Base-by-base conservation (phyloP, 92 coral and sea anemone species). In the Zoanthus gigantus region DNA sequence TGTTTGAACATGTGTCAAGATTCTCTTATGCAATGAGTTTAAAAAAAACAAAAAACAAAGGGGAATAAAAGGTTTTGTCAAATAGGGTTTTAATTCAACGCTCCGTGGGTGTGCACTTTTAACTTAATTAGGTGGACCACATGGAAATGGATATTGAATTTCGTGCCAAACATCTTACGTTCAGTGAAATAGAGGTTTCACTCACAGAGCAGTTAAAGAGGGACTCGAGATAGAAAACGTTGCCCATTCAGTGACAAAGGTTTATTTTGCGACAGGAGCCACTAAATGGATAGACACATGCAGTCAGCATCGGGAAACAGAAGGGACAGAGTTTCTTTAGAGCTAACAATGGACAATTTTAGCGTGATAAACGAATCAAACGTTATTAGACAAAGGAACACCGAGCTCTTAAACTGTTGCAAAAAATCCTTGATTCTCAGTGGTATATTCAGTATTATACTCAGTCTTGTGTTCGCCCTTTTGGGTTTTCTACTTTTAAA, bases 401-500 rank as follows among this genome's bases (percentile, higher is more conserved):
- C 58, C 7, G 58, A 65, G 5, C n/a, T 80, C 0, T 5, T 61
- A 9, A 53, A 30, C 48, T 81, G 57, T 18, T 81, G 85, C 18
- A 81, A 81, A 48, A 66, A 47, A 45, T 23, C 85, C 5, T 81
- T 81, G 5, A 79, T 95, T 34, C 71, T 93, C 42, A 68, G 86
- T 11, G 96, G 98, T 47, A 87, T 95, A 56, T 28, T 90, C 8
- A 69, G 90, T 56, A 93, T 95, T 73, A 87, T 94, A 1, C 86
- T 88, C 3, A 93, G 96, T 72, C 94, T 95, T 76, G 91, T 91
- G 32, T 88, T 95, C 82, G 98, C 98, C 0, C 90, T 94, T 0
- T 87, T 91, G 76, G 92, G 96, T 11, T 95, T 91, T 65, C 67
- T 91, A 28, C 86, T 95, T 17, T 83, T 95, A 46, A 94, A 94